phyloP scores from a whole-genome alignment of 2,113 vertebrate genomes.

The Aphyosemion australe region DNA sequence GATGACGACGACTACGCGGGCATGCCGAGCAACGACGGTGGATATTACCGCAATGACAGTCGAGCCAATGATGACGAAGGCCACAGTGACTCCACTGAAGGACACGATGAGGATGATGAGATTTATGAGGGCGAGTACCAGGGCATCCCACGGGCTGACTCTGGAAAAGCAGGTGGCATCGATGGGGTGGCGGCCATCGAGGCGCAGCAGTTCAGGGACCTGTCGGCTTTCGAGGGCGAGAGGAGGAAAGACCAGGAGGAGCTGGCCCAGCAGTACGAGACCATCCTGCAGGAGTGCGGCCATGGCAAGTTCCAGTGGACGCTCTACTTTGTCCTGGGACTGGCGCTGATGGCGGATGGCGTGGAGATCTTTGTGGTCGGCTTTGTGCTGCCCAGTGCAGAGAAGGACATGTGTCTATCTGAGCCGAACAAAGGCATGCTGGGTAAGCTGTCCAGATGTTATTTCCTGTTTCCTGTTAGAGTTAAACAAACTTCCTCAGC shows the following conservation, averaged over 20 bases:
- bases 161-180: conserved; percentile 75
- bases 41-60: conserved; percentile 85
- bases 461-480: background rate
- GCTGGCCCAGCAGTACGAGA: conserved; percentile 93
- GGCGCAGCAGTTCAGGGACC: conserved; percentile 80
- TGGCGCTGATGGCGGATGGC: conserved; percentile 96
- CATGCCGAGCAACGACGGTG: conserved; percentile 69
- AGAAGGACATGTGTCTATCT: conserved; percentile 98
- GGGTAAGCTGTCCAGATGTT: conserved; percentile 78
- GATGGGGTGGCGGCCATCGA: conserved; percentile 59
- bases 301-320: conserved; percentile 98
- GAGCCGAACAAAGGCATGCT: conserved; percentile 99
- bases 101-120: conserved; percentile 96
- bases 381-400: conserved; percentile 94
- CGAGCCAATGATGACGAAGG: conserved; percentile 86
- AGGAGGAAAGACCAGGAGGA: conserved; percentile 90
- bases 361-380: conserved; percentile 98
- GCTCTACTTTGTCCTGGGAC: conserved; percentile 94
- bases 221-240: conserved; percentile 81
- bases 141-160: conserved; percentile 92
- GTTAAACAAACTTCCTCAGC: background rate
- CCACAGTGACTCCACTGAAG: conserved; percentile 95
- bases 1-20: conserved; percentile 88
- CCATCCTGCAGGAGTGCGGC: conserved; percentile 95
- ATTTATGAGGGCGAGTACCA: conserved; percentile 99